These are phyloP conservation scores for Scaptomyza reducta DNA, from an alignment of 2,888 invertebrate genomes.

Conservation along the genomic window DNA sequence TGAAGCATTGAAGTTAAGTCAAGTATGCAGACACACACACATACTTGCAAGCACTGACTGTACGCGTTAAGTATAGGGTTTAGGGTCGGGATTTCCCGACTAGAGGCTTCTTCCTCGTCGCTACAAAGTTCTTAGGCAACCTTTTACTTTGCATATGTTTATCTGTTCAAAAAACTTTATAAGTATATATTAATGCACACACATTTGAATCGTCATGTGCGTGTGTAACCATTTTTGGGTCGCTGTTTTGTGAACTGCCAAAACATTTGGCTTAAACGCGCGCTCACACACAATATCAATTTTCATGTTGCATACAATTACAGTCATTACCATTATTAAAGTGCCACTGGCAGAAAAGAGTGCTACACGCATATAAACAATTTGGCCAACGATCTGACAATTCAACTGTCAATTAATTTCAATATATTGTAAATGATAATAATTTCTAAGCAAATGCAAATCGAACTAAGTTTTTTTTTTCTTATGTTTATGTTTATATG, in stretches of 20 bases:
- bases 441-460: constrained; percentile 59
- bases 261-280: constrained; percentile 74
- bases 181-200: constrained; percentile 2
- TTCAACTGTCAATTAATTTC: constrained; percentile 79
- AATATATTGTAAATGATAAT: constrained; percentile 81
- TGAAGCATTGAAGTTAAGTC: too few species aligned
- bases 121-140: background rate
- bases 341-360: constrained; percentile 62
- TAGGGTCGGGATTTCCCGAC: too few species aligned
- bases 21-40: too few species aligned
- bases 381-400: constrained; percentile 78
- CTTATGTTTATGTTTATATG: constrained; percentile 70
- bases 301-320: constrained; percentile 76
- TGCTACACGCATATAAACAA: constrained; percentile 58
- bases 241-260: constrained; percentile 60
- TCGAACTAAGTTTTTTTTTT: background rate
- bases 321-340: constrained; percentile 81
- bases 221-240: constrained; percentile 57
- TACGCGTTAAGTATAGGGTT: too few species aligned
- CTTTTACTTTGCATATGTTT: background rate
- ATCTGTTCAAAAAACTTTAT: background rate
- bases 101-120: background rate
- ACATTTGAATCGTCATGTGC: background rate
- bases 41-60: too few species aligned
- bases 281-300: constrained; percentile 77